Conservation (phyloP, 2,797 vertebrate species). For the Paedocypris micromegethes region DNA sequence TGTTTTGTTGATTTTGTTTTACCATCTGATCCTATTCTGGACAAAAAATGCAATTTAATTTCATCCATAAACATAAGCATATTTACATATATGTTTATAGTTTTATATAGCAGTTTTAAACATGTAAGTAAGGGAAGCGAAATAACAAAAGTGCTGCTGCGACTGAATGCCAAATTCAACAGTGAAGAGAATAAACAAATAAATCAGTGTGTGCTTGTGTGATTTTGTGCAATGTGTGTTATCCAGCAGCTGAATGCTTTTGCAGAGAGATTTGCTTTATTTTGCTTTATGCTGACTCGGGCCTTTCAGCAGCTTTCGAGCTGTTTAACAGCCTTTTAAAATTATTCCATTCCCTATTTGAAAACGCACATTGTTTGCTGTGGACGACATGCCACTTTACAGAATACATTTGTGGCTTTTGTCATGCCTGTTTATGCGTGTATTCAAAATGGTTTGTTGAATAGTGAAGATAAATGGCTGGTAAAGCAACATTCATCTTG, state of each 20-base stretch:
- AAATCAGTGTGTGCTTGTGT: conserved; percentile 12
- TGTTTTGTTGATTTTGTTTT: too few relatives aligned
- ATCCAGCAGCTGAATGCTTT: conserved; percentile 12
- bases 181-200: conserved; percentile 24
- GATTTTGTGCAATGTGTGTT: not conserved
- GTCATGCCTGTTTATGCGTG: not conserved
- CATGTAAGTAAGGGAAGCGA: conserved; percentile 1
- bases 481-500: conserved; percentile 1
- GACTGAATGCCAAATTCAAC: conserved; percentile 11
- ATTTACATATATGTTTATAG: too few relatives aligned
- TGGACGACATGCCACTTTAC: too few relatives aligned
- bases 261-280: conserved; percentile 6
- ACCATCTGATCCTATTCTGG: too few relatives aligned
- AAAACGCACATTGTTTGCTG: conserved; percentile 12
- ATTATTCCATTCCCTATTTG: not conserved
- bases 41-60: too few relatives aligned
- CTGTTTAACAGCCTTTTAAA: conserved; percentile 1
- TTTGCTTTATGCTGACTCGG: conserved; percentile 7
- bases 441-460: not conserved
- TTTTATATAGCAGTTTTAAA: too few relatives aligned
- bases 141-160: conserved; percentile 13
- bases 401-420: too few relatives aligned
- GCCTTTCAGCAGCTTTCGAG: conserved; percentile 1
- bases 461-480: not conserved
- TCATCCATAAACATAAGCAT: too few relatives aligned